Conservation (phyloP, 2,113 vertebrate genomes). For the Turdus rufiventris region DNA sequence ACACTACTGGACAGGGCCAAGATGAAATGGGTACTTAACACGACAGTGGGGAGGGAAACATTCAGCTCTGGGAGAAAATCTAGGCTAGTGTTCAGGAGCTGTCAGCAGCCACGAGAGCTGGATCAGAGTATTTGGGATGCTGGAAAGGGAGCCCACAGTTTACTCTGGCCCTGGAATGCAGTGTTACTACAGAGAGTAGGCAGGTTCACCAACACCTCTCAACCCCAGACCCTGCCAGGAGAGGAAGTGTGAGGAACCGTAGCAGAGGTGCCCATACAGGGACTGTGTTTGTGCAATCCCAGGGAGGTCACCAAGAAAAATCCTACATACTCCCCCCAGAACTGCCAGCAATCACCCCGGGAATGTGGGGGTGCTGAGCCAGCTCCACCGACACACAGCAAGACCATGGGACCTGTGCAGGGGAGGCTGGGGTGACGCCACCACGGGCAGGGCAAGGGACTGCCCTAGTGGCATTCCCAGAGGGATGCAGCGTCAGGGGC, state of each 20-base stretch:
- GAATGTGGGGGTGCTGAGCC: neutral
- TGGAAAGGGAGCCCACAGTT: neutral
- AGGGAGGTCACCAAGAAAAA: neutral
- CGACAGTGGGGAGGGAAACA: conserved; percentile 49
- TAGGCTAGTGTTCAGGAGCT: conserved; percentile 53
- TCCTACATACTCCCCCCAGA: neutral
- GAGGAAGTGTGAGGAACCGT: accelerated
- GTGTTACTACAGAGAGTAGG: neutral
- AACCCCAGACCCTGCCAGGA: neutral
- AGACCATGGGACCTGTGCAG: neutral
- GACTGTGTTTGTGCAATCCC: neutral
- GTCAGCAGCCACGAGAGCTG: conserved; percentile 2
- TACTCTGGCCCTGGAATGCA: neutral
- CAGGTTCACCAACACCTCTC: neutral
- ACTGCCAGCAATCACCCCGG: neutral
- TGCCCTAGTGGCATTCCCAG: neutral
- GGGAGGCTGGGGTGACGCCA: neutral
- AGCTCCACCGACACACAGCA: accelerated
- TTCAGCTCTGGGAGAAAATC: conserved; percentile 50
- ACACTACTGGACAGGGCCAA: conserved; percentile 51
- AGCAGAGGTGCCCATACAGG: neutral
- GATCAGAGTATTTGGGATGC: neutral
- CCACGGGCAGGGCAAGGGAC: neutral
- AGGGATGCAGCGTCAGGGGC: neutral
- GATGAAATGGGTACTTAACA: conserved; percentile 61